These are phyloP conservation scores for Pogonus chalceus DNA, from an alignment of 1,140 invertebrate species.

Conservation along the genomic window DNA sequence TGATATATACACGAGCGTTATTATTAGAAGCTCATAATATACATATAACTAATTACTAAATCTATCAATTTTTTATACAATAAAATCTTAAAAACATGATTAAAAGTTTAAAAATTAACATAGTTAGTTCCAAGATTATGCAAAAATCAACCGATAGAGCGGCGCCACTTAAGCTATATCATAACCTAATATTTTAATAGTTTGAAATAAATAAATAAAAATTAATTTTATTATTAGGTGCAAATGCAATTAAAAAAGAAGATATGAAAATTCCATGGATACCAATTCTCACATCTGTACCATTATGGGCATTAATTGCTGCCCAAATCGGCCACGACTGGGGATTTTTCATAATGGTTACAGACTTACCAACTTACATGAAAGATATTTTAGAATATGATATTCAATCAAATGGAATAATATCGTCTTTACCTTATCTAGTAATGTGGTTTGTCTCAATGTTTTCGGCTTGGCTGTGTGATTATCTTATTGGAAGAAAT, in stretches of 20 bases:
- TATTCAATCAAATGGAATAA: slow-evolving; percentile 58
- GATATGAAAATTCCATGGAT: slow-evolving; percentile 47
- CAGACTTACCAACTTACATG: slow-evolving; percentile 88
- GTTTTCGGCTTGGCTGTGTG: slow-evolving; percentile 53
- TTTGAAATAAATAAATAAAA: background rate
- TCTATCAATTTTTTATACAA: background rate
- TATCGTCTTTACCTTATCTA: slow-evolving; percentile 59
- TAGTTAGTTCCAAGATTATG: too few relatives aligned
- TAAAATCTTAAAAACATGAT: too few relatives aligned
- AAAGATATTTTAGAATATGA: slow-evolving; percentile 75
- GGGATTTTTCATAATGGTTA: slow-evolving; percentile 90
- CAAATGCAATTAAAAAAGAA: slow-evolving; percentile 17
- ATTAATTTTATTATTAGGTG: background rate
- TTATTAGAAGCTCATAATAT: too few relatives aligned
- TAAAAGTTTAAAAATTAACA: background rate
- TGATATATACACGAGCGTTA: too few relatives aligned
- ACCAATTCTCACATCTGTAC: slow-evolving; percentile 60
- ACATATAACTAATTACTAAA: background rate
- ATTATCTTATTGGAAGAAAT: slow-evolving; percentile 50
- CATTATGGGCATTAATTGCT: slow-evolving; percentile 61
- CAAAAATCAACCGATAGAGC: too few relatives aligned
- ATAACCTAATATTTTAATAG: background rate
- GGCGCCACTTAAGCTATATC: slow-evolving; percentile 8
- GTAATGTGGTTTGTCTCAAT: slow-evolving; percentile 64
- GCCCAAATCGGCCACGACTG: slow-evolving; percentile 81